phyloP scores from a whole-genome alignment of 2,797 vertebrate species.

The Typhlichthys subterraneus region DNA sequence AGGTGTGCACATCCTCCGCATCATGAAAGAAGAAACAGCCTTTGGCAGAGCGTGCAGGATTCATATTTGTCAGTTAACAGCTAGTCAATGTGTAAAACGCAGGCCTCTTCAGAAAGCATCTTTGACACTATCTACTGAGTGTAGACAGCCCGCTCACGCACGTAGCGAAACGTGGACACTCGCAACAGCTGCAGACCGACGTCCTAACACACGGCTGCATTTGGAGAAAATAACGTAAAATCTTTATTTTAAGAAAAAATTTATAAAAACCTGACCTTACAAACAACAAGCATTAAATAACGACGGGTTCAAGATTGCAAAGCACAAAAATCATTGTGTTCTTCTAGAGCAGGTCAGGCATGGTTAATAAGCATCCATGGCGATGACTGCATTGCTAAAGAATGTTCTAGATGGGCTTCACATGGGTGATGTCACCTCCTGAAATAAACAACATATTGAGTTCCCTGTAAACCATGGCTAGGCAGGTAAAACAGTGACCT shows the following conservation, averaged over 20 bases:
- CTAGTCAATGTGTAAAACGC: conserved; percentile 43
- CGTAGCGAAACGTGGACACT: not conserved
- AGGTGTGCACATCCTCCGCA: conserved; percentile 52
- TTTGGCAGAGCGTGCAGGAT: conserved; percentile 8
- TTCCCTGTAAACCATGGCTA: conserved; percentile 38
- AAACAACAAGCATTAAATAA: conserved; percentile 35
- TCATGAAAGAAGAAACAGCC: conserved; percentile 26
- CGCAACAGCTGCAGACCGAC: conserved; percentile 31
- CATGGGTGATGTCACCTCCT: conserved; percentile 65
- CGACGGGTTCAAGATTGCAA: conserved; percentile 44
- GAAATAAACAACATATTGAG: conserved; percentile 25
- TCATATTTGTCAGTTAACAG: conserved; percentile 33
- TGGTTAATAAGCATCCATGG: conserved; percentile 65
- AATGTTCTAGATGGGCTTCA: conserved; percentile 69
- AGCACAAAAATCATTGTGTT: conserved; percentile 17
- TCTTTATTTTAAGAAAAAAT: not conserved
- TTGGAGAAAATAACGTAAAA: not conserved
- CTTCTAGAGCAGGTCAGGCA: conserved; percentile 50
- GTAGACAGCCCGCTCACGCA: conserved; percentile 35
- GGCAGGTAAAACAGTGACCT: conserved; percentile 12
- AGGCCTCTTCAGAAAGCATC: conserved; percentile 20
- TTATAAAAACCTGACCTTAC: conserved; percentile 33
- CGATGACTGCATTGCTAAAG: conserved; percentile 57
- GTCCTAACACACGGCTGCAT: conserved; percentile 34
- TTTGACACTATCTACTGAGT: conserved; percentile 33